Evolutionary conservation across 2,888 invertebrate genomes (phyloP).

Genomic region (Amphipoea oculea): DNA sequence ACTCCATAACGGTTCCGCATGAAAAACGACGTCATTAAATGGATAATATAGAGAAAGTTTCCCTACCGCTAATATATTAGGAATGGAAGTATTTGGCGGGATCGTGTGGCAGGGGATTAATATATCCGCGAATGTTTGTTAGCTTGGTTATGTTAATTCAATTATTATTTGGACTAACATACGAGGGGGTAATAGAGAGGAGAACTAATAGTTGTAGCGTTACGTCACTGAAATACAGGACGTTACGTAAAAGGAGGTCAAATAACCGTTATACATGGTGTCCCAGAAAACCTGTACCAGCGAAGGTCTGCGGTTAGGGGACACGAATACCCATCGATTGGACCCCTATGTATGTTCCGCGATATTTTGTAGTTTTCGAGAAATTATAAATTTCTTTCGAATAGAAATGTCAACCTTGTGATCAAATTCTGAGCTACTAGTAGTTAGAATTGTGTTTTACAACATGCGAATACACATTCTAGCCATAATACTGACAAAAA

Average conservation of each 20-base stretch:
- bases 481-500: no score
- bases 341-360: no score
- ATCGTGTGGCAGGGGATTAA: constrained; percentile 20
- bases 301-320: no score
- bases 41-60: constrained; percentile 68
- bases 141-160: constrained; percentile 23
- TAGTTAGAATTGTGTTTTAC: no score
- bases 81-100: constrained; percentile 9
- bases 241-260: not conserved
- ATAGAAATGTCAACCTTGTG: no score
- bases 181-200: not conserved
- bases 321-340: no score
- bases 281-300: no score
- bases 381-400: no score
- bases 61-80: constrained; percentile 60
- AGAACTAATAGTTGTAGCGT: not conserved
- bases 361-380: no score
- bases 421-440: no score
- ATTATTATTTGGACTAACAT: constrained; percentile 4
- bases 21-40: constrained; percentile 67
- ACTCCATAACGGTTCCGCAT: constrained; percentile 61
- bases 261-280: not conserved
- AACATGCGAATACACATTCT: no score
- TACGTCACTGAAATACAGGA: not conserved
- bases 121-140: constrained; percentile 25